Base-by-base conservation (phyloP, 2,888 invertebrate species). In the Netelia melanura region DNA sequence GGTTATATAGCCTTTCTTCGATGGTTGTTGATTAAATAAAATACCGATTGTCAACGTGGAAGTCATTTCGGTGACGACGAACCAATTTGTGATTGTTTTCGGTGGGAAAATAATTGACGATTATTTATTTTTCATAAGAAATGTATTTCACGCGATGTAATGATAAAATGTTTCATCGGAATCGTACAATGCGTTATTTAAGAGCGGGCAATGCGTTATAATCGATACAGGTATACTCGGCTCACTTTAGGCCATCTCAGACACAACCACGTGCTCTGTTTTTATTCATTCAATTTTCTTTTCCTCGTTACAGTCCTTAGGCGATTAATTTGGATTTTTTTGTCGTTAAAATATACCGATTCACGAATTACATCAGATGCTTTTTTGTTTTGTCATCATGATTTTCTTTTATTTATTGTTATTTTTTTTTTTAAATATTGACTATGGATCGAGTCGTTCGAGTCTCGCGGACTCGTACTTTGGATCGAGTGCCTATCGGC, bases 211-310 rank as follows among this genome's bases (percentile, higher is more conserved):
- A 78, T 6, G 80, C 70, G 10, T 86, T 80, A 83, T 75, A 81
- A 85, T 84, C 74, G 61, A 81, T 85, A 71, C 67, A 74, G 77
- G 84, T 76, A 81, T 67, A 85, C 38, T 65, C 77, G 84, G 82
- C 86, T 68, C 80, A 67, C 43, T 81, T 90, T 91, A 91, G 91
- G 90, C 91, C 91, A 89, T 89, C 79, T 76, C 89, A 85, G 75
- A 89, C 85, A 89, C 83, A 78, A 83, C 62, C 78, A 71, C 21
- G 10, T 58, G 3, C 11, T 25, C 38, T 6, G n/a, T 68, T 65
- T 80, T 11, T 14, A 48, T 48, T 48, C 14, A 14, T 48, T 48
- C 14, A 52, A 23, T 67, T 48, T 61, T 30, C 14, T 38, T 67
- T 30, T 52, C n/a, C 17, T 14, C 58, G 1, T 44, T 38, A n/a